A percentile compares a stretch with the other conserved stretches of the same genome.
Conservation (phyloP, 2,113 vertebrate species). For the Tachysurus fulvidraco region DNA sequence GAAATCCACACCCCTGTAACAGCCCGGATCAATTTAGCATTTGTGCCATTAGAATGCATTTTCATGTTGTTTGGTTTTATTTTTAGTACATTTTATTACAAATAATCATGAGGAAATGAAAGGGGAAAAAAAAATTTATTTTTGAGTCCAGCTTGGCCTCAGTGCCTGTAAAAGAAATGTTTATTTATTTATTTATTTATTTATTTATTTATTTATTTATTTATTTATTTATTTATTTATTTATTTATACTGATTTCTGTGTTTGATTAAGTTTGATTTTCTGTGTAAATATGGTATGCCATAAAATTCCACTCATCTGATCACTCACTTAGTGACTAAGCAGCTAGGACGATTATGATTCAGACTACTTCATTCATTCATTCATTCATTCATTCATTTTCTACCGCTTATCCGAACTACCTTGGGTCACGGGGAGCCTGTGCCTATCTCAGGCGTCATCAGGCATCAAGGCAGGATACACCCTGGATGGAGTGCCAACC, state of each 20-base stretch:
- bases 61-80: background rate
- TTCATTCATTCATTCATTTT: too few species aligned
- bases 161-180: background rate
- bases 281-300: background rate
- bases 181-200: too few species aligned
- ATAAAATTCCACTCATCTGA: background rate
- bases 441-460: too few species aligned
- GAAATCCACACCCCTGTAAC: background rate
- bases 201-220: too few species aligned
- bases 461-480: too few species aligned
- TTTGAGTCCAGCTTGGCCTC: background rate
- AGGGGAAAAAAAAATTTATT: background rate
- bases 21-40: background rate
- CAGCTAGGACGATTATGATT: background rate
- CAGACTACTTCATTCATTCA: background rate
- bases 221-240: too few species aligned
- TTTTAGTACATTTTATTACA: background rate
- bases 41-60: background rate
- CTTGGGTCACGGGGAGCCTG: too few species aligned
- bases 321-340: background rate
- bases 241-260: too few species aligned
- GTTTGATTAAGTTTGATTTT: background rate
- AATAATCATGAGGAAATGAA: background rate
- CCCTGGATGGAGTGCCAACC: too few species aligned
- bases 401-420: too few species aligned